Evolutionary conservation across 1,140 invertebrate species (phyloP).

Genomic region (Oscheius sp.): DNA sequence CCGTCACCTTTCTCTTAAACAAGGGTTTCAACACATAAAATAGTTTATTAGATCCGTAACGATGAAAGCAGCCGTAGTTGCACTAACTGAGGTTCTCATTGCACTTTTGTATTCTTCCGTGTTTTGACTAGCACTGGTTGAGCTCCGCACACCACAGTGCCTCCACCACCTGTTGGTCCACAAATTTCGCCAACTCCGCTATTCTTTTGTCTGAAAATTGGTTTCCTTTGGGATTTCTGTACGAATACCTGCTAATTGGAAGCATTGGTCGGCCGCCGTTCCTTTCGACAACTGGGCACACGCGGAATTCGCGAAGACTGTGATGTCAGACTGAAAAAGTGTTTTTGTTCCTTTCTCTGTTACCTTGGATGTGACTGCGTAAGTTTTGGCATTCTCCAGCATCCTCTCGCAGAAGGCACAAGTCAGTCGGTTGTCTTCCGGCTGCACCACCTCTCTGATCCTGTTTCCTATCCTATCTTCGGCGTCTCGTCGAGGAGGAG

Average conservation of each 20-base stretch:
- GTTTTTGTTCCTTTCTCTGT: not conserved
- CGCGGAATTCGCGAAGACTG: constrained; percentile 41
- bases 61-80: not conserved
- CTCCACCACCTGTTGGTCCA: constrained; percentile 46
- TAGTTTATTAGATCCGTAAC: not conserved
- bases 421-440: constrained; percentile 40
- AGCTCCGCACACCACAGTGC: constrained; percentile 41
- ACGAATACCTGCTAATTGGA: constrained; percentile 28
- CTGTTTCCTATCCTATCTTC: not conserved
- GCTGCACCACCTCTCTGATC: not conserved
- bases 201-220: constrained; percentile 42
- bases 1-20: too few relatives aligned
- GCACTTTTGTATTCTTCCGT: not conserved
- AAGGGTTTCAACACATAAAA: not conserved
- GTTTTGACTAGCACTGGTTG: constrained; percentile 11
- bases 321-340: constrained; percentile 38
- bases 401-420: constrained; percentile 48
- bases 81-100: constrained; percentile 7
- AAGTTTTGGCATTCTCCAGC: constrained; percentile 45
- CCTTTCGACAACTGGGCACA: constrained; percentile 34
- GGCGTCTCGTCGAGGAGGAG: not conserved
- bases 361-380: constrained; percentile 43
- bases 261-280: constrained; percentile 36
- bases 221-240: not conserved
- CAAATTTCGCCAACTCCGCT: constrained; percentile 42